Evolutionary conservation across 2,888 invertebrate genomes (phyloP), one percentile per base, ranked within the genome.

Genomic region (Tanaodytes sp.): DNA sequence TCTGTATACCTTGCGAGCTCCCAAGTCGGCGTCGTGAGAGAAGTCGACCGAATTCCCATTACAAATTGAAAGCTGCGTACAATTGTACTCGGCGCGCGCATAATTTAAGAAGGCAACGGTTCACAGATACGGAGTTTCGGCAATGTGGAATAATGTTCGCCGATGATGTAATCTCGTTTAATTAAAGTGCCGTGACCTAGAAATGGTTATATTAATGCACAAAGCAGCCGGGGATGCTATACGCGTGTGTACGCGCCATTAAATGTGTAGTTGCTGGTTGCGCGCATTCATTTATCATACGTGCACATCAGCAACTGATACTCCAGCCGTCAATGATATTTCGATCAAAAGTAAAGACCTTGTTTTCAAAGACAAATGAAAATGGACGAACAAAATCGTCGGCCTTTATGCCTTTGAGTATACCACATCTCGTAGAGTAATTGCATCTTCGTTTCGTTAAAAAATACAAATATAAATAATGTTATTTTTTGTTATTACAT

Each of bases 141-240:
- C 55, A 67, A 62, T 58, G 55, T 49, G 59, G 70, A 74, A 71
- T 74, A 74, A 73, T 71, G 64, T 65, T 75, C 75, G 75, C 71
- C 75, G 27, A 77, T 79, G 76, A 77, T 78, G 73, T 76, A 76
- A 78, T 78, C 76, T 70, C 67, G 76, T 77, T 79, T 77, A 77
- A 77, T 77, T 78, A 77, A 77, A 78, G 76, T 76, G 72, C 65
- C 74, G 72, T 75, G 76, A 76, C 76, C 77, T 71, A 77, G 77
- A 77, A 77, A 74, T 74, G 73, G 75, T 76, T 77, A 77, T 76
- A 78, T 78, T 77, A 77, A 78, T 77, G 72, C 74, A 71, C 55
- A 72, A 70, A 46, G 54, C 55, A 52, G 6, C 31, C 67, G 40
- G 37, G 45, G 43, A 69, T 42, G 46, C 62, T 59, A 55, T 55